Conservation (phyloP, 2,888 invertebrate genomes). For the Cephonodes hylas region DNA sequence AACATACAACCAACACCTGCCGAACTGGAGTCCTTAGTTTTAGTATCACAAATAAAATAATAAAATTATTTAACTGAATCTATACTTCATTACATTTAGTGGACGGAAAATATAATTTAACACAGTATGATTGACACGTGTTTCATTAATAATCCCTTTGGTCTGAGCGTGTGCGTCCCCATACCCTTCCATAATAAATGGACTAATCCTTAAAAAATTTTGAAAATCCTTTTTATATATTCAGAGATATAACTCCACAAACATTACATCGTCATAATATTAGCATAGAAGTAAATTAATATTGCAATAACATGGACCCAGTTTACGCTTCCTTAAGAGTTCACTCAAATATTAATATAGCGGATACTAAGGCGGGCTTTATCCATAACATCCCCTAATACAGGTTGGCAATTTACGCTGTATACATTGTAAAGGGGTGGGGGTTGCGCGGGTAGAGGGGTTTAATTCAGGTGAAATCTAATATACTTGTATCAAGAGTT, state of each 20-base stretch:
- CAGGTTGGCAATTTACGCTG: slow-evolving; percentile 32
- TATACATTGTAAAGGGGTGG: slow-evolving; percentile 10
- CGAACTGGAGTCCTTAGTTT: slow-evolving; percentile 26
- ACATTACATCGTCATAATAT: too few relatives aligned
- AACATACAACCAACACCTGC: slow-evolving; percentile 39
- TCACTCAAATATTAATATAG: background rate
- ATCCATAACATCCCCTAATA: slow-evolving; percentile 38
- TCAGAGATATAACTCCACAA: too few relatives aligned
- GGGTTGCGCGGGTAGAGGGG: too few relatives aligned
- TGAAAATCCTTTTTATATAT: too few relatives aligned
- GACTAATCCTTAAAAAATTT: too few relatives aligned
- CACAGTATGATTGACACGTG: too few relatives aligned
- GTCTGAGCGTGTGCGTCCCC: too few relatives aligned
- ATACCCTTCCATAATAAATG: too few relatives aligned
- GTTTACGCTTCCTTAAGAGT: background rate
- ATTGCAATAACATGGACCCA: too few relatives aligned
- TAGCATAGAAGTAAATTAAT: too few relatives aligned
- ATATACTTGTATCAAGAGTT: background rate
- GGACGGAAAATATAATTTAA: too few relatives aligned
- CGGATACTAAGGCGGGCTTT: slow-evolving; percentile 12
- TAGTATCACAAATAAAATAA: background rate
- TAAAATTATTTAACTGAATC: background rate
- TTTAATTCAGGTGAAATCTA: background rate
- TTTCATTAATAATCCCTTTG: too few relatives aligned
- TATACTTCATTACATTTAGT: background rate